A percentile compares a stretch with the other conserved stretches of the same genome.
Conservation (phyloP, 2,113 vertebrate species). For the Onychostoma macrolepis region DNA sequence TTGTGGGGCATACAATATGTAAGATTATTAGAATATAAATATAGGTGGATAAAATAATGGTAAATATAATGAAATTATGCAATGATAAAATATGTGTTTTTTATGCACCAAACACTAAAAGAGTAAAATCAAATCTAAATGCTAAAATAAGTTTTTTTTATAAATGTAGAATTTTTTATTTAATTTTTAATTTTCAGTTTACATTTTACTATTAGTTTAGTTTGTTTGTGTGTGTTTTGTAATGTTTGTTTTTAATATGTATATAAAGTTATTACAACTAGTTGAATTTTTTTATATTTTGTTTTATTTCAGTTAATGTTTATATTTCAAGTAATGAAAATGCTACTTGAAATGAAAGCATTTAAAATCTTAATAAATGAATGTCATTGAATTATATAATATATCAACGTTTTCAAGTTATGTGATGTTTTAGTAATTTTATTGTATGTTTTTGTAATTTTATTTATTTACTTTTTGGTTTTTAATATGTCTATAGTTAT, state of each 20-base stretch:
- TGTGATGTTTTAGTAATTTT: no score
- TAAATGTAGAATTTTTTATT: no score
- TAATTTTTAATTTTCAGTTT: no score
- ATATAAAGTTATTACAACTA: no score
- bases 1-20: not conserved
- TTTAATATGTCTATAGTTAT: not conserved
- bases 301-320: not conserved
- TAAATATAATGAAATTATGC: not conserved
- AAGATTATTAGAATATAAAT: not conserved
- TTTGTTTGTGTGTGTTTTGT: no score
- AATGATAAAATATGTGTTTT: not conserved
- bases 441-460: not conserved
- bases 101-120: not conserved
- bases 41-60: not conserved
- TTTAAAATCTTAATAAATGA: not conserved
- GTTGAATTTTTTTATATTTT: not conserved
- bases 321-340: no score
- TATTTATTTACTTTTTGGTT: no score
- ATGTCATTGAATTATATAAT: not conserved
- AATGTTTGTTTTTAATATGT: no score
- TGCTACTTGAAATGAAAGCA: no score
- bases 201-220: no score
- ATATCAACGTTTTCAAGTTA: not conserved
- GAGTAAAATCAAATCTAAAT: not conserved
- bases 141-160: not conserved